Base-by-base conservation (phyloP, 1,140 invertebrate species). In the Hestina assimilis region DNA sequence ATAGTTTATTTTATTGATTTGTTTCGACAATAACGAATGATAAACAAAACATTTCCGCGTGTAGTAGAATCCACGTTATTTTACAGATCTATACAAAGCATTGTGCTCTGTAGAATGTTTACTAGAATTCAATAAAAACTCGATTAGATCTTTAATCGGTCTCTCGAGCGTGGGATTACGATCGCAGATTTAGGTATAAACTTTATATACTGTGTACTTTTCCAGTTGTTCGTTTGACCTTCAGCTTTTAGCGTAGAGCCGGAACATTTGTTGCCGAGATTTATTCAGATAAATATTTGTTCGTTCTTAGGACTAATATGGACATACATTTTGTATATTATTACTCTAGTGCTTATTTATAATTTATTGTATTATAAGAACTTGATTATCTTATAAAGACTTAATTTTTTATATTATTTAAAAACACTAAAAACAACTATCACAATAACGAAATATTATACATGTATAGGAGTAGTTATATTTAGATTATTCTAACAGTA, bases 161-260 rank as follows among this genome's bases (percentile, higher is more conserved):
- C 69, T 81, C 50, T 81, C 69, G 72, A 80, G 72, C 78, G 72
- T 81, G 73, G 75, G 77, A 85, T 83, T 83, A 79, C 70, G 65
- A 72, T 59, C 67, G 56, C 59, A 76, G 66, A 72, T 80, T 84
- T 82, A 79, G 71, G 69, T 82, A 82, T 75, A 74, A 81, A 83
- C 62, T 81, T 83, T 78, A 80, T 83, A 76, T 69, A 66, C 66
- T 63, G 62, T 64, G 69, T 81, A 84, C 81, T 80, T 87, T 83
- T 82, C 79, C 74, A 81, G 67, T 55, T 40, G 48, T 63, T 45
- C 53, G 46, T 43, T 24, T 74, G 79, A 80, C 79, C 82, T 82
- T 85, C 81, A 75, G 66, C 58, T 69, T 71, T 82, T 75, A 80
- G 61, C 68, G 70, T 72, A 69, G 53, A 75, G 59, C 66, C 73